phyloP scores from a whole-genome alignment of 2,113 vertebrate genomes.

The Bambusicola thoracicus region DNA sequence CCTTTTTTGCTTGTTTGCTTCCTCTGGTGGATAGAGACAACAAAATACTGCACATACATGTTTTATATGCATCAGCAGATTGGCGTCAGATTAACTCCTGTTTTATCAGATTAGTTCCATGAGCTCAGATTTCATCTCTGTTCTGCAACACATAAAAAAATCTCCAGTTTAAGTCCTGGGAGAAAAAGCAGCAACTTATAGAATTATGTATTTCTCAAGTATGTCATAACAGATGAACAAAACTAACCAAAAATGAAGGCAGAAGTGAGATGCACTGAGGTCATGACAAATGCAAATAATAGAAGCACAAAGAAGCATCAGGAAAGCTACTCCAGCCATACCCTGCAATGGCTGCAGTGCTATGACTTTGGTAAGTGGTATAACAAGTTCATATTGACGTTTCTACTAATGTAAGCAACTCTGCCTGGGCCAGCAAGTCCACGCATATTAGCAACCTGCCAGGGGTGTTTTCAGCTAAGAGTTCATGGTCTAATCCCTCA shows the following conservation, averaged over 20 bases:
- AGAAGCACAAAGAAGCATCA: background rate
- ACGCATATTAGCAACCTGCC: background rate
- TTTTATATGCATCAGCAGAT: constrained; percentile 26
- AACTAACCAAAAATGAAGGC: background rate
- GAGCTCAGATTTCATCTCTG: constrained; percentile 12
- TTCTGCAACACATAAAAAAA: background rate
- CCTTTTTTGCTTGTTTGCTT: accelerated
- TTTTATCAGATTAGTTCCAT: constrained; percentile 21
- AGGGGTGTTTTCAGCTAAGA: background rate
- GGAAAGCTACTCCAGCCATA: background rate
- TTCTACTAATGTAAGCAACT: background rate
- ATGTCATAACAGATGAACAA: background rate
- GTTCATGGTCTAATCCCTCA: background rate
- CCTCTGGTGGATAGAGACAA: background rate
- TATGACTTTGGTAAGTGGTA: background rate
- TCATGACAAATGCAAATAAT: background rate
- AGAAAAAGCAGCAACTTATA: background rate
- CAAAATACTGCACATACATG: background rate
- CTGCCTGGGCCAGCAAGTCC: background rate
- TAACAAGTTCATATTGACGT: background rate
- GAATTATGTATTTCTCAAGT: background rate
- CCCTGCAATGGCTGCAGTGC: background rate
- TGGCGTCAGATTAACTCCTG: constrained; percentile 3
- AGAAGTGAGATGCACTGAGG: background rate
- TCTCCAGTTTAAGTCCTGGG: background rate